A percentile compares a stretch with the other conserved stretches of the same genome.
phyloP scores from a whole-genome alignment of 1,140 invertebrate species.

The Atta colombica region DNA sequence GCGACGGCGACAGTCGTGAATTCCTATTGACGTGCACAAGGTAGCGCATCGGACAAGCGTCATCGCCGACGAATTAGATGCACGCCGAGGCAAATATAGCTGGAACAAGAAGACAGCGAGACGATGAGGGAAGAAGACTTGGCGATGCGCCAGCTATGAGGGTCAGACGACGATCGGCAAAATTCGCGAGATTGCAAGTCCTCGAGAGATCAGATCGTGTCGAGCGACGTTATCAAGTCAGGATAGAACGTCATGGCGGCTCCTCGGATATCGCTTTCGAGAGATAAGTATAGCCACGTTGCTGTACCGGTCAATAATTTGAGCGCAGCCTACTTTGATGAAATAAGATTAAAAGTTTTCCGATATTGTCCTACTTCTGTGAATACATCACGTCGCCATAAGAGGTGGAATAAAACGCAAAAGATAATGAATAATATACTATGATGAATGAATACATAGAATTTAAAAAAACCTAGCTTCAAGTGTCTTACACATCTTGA shows the following conservation, averaged over 20 bases:
- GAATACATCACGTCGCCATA: slow-evolving; percentile 10
- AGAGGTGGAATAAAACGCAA: background rate
- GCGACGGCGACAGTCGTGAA: slow-evolving; percentile 7
- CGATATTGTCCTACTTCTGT: slow-evolving; percentile 56
- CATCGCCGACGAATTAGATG: slow-evolving; percentile 72
- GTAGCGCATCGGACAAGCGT: slow-evolving; percentile 63
- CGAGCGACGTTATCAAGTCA: slow-evolving; percentile 29
- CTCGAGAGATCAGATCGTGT: slow-evolving; percentile 41
- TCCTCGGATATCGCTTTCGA: background rate
- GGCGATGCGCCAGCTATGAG: slow-evolving; percentile 66
- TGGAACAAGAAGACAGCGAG: slow-evolving; percentile 77
- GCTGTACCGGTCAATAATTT: slow-evolving; percentile 51
- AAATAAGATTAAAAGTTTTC: slow-evolving; percentile 61
- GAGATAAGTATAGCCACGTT: slow-evolving; percentile 34
- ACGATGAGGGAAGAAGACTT: slow-evolving; percentile 59
- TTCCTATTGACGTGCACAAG: slow-evolving; percentile 42
- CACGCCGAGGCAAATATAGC: slow-evolving; percentile 78
- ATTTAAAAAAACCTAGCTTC: background rate
- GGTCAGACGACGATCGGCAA: slow-evolving; percentile 61
- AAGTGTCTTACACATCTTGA: background rate
- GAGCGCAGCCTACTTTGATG: slow-evolving; percentile 54
- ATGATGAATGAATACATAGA: no score
- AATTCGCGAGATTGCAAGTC: slow-evolving; percentile 60
- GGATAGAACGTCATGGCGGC: background rate
- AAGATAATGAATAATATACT: background rate